phyloP scores from a whole-genome alignment of 92 coral and sea anemone genomes.

The Muricea muricata region DNA sequence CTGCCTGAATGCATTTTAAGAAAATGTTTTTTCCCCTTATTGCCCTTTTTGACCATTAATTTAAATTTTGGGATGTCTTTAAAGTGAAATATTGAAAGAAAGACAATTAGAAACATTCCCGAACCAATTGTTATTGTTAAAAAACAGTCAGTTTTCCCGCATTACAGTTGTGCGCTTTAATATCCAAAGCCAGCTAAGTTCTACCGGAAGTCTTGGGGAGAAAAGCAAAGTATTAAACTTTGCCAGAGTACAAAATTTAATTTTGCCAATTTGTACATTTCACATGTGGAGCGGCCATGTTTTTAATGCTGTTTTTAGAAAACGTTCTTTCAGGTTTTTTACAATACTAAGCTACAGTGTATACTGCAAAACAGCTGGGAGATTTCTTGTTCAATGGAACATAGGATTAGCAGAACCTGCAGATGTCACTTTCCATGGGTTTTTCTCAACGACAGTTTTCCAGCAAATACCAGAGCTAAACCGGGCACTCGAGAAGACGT shows the following conservation, averaged over 20 bases:
- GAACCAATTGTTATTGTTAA: slow-evolving; percentile 5
- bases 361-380: slow-evolving; percentile 31
- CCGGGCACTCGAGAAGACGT: slow-evolving; percentile 9
- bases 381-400: slow-evolving; percentile 23
- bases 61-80: slow-evolving; percentile 33
- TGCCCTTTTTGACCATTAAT: slow-evolving; percentile 43
- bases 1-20: slow-evolving; percentile 39
- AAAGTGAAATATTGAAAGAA: slow-evolving; percentile 30
- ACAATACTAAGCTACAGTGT: slow-evolving; percentile 11
- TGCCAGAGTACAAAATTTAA: slow-evolving; percentile 5
- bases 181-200: not conserved
- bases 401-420: slow-evolving; percentile 19
- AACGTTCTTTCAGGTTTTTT: not conserved
- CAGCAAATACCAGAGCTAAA: slow-evolving; percentile 23
- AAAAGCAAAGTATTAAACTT: not conserved
- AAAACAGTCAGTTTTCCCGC: not conserved
- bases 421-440: slow-evolving; percentile 20
- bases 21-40: slow-evolving; percentile 35
- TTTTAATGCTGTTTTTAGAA: not conserved
- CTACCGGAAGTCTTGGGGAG: slow-evolving; percentile 1
- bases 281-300: slow-evolving; percentile 3
- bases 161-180: not conserved
- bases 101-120: not conserved
- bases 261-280: not conserved
- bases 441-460: slow-evolving; percentile 9